phyloP scores from a whole-genome alignment of 2,113 vertebrate species.

The Holacanthus passer region DNA sequence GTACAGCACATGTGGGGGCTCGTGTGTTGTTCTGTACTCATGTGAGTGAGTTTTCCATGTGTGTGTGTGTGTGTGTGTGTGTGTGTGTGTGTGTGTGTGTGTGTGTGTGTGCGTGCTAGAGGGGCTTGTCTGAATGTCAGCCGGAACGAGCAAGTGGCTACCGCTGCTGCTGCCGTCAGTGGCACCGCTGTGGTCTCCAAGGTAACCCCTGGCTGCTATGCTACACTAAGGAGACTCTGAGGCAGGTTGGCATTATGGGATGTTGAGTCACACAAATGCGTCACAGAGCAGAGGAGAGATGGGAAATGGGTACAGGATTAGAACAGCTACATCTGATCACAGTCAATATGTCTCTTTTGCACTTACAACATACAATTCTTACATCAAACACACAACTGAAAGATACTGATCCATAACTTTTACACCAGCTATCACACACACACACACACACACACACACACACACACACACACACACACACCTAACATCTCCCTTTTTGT shows the following conservation, averaged over 20 bases:
- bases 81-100: conserved; percentile 11
- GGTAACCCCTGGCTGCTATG: conserved; percentile 54
- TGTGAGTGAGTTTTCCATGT: background rate
- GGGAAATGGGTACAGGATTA: background rate
- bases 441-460: background rate
- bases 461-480: background rate
- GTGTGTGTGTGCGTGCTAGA: background rate
- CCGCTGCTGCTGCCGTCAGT: conserved; percentile 25
- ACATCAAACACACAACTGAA: background rate
- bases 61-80: conserved; percentile 6
- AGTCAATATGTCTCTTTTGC: background rate
- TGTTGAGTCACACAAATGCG: conserved; percentile 14
- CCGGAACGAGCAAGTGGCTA: conserved; percentile 45
- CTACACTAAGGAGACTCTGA: conserved; percentile 28
- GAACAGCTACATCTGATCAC: background rate
- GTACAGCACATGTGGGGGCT: conserved; percentile 8
- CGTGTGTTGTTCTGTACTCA: conserved; percentile 17
- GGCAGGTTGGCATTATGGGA: conserved; percentile 38
- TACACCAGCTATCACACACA: background rate
- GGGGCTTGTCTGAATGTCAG: conserved; percentile 64
- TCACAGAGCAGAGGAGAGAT: background rate
- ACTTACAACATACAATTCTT: background rate
- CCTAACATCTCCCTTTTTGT: background rate
- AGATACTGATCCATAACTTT: background rate
- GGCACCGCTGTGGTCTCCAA: conserved; percentile 56